Percentiles rank a stretch among this genome's conserved stretches.
These are phyloP conservation scores for Cyphomyrus plagiostoma DNA, from an alignment of 2,113 vertebrate genomes.

Conservation along the genomic window DNA sequence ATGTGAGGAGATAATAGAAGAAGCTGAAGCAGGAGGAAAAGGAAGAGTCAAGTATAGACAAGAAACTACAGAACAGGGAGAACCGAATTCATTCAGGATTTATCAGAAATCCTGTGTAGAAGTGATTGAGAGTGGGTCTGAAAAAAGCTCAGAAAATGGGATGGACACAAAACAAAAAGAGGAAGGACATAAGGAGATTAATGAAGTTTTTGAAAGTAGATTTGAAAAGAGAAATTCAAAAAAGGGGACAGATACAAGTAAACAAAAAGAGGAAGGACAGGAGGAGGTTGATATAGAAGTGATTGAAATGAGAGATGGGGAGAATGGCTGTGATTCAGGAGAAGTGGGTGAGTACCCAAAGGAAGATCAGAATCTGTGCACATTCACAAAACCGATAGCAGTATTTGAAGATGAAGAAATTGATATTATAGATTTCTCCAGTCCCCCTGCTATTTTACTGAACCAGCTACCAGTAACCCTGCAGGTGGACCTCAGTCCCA, in stretches of 20 bases:
- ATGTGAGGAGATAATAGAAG: slow-evolving; percentile 45
- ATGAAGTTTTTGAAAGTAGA: slow-evolving; percentile 3
- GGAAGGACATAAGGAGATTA: not conserved
- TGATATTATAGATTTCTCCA: not conserved
- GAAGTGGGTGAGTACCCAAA: not conserved
- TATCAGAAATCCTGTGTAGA: not conserved
- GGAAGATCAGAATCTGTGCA: not conserved
- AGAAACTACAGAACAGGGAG: not conserved
- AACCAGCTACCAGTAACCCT: not conserved
- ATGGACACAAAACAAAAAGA: not conserved
- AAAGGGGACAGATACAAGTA: not conserved
- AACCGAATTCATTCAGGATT: not conserved
- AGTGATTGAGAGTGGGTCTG: not conserved
- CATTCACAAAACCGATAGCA: not conserved
- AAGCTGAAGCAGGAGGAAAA: slow-evolving; percentile 2
- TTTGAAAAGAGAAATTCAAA: not conserved
- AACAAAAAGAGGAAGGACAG: not conserved
- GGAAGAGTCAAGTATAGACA: not conserved
- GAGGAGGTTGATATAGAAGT: slow-evolving; percentile 17
- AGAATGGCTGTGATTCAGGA: not conserved
- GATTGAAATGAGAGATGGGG: not conserved
- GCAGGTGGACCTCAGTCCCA: not conserved
- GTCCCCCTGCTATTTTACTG: not conserved
- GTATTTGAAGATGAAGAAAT: not conserved
- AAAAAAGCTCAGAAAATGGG: not conserved